Evolutionary conservation across 2,888 invertebrate genomes (phyloP).

Genomic region (Volucella zonaria): DNA sequence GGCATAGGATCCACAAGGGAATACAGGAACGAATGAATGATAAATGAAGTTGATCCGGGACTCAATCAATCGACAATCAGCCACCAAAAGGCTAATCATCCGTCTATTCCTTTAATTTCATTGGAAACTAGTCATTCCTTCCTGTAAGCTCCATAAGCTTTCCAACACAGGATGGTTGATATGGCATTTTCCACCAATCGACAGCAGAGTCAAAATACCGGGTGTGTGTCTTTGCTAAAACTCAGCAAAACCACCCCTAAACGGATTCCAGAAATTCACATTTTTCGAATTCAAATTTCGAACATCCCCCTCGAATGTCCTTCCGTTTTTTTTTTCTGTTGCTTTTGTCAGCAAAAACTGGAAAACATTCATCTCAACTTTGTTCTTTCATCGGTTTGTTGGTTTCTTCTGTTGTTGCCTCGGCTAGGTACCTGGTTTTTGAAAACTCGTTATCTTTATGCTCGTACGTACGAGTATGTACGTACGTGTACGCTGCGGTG

Average conservation of each 20-base stretch:
- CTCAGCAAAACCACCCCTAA: background rate
- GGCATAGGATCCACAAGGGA: no score
- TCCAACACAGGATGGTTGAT: no score
- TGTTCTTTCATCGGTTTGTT: slow-evolving; percentile 6
- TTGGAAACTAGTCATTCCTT: no score
- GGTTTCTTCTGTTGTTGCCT: background rate
- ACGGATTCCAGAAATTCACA: slow-evolving; percentile 11
- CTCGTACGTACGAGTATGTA: slow-evolving; percentile 34
- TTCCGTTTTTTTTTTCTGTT: slow-evolving; percentile 9
- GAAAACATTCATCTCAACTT: background rate
- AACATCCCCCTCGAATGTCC: slow-evolving; percentile 1
- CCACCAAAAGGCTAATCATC: no score
- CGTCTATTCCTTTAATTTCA: no score
- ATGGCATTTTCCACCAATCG: background rate
- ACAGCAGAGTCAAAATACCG: background rate
- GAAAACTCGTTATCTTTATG: slow-evolving; percentile 61
- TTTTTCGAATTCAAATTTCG: slow-evolving; percentile 39
- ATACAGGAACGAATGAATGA: no score
- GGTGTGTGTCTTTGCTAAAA: slow-evolving; percentile 31
- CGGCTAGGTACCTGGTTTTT: slow-evolving; percentile 49
- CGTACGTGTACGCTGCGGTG: background rate
- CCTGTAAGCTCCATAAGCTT: no score
- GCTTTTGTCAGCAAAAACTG: background rate
- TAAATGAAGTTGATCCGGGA: no score
- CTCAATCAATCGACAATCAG: no score